These are phyloP conservation scores for Parochlus steinenii DNA, from an alignment of 2,888 invertebrate genomes.

Conservation along the genomic window DNA sequence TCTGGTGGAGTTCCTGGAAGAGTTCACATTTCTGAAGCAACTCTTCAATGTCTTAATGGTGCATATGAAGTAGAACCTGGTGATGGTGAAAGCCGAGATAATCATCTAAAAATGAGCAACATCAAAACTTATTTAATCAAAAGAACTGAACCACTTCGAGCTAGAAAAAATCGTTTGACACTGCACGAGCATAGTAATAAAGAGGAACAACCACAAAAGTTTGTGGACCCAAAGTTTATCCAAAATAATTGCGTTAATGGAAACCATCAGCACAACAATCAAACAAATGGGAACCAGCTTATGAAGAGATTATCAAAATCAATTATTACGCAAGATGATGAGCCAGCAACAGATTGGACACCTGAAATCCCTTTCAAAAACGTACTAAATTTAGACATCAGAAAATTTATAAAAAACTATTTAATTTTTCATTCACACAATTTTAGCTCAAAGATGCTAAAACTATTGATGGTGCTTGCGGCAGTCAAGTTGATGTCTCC, in stretches of 20 bases:
- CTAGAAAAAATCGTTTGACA: conserved; percentile 29
- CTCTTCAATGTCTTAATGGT: conserved; percentile 65
- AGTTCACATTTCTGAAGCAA: conserved; percentile 89
- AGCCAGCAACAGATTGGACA: conserved; percentile 68
- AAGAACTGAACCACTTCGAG: conserved; percentile 54
- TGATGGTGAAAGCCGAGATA: conserved; percentile 64
- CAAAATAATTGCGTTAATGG: conserved; percentile 22
- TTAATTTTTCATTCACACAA: conserved; percentile 4
- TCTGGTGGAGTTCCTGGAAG: conserved; percentile 91
- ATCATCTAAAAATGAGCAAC: conserved; percentile 70
- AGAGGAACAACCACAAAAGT: conserved; percentile 12
- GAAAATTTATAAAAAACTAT: neutral
- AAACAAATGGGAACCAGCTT: conserved; percentile 19
- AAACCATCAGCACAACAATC: conserved; percentile 28
- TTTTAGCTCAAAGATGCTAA: conserved; percentile 4
- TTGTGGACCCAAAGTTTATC: conserved; percentile 15
- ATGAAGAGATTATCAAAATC: conserved; percentile 16
- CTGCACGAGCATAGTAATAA: no score
- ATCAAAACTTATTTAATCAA: conserved; percentile 81
- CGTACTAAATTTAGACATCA: conserved; percentile 37
- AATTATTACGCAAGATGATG: conserved; percentile 51
- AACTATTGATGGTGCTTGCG: conserved; percentile 2
- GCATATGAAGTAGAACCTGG: conserved; percentile 91
- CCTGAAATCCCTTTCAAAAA: conserved; percentile 87
- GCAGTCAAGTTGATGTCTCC: conserved; percentile 4